Conservation (phyloP, 2,797 vertebrate genomes). For the Buphagus erythrorhynchus region DNA sequence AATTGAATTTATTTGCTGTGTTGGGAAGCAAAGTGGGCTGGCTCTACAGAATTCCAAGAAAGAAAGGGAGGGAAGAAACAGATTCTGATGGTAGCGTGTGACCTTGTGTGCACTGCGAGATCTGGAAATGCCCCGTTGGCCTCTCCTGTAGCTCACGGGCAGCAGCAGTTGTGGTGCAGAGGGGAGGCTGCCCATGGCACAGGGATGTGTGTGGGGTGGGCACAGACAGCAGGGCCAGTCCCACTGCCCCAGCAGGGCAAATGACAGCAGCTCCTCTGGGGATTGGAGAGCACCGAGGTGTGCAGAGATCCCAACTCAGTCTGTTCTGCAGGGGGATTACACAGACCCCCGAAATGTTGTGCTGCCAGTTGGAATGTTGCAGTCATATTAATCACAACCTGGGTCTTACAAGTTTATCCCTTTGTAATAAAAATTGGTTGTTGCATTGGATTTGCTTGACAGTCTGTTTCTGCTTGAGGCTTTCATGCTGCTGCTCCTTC, state of each 20-base stretch:
- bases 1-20: neutral
- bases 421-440: neutral
- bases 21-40: neutral
- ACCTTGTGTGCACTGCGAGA: neutral
- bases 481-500: conserved; percentile 36
- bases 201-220: neutral
- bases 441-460: neutral
- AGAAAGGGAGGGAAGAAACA: neutral
- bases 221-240: neutral
- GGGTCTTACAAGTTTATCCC: neutral
- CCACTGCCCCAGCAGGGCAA: neutral
- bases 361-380: neutral
- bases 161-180: neutral
- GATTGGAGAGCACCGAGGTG: rapidly evolving
- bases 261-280: neutral
- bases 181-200: neutral
- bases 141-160: neutral
- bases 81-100: neutral
- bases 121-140: neutral
- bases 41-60: neutral
- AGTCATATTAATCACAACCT: neutral
- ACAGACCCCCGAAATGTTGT: neutral
- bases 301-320: neutral
- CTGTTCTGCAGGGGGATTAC: neutral
- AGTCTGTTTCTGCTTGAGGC: conserved; percentile 11